Evolutionary conservation across 2,113 vertebrate species (phyloP).

Genomic region (Vireo altiloquus): DNA sequence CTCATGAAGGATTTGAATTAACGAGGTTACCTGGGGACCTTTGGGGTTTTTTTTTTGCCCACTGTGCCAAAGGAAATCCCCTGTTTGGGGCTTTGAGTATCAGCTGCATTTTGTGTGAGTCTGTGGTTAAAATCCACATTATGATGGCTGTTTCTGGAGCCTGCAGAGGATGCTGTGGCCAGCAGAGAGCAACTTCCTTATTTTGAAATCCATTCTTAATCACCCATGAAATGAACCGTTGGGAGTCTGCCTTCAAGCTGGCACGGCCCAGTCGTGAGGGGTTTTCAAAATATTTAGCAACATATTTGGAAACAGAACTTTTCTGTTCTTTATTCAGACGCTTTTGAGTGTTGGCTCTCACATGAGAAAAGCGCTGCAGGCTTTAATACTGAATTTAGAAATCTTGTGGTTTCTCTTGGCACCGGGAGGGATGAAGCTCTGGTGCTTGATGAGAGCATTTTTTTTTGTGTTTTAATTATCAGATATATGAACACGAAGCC

Average conservation of each 20-base stretch:
- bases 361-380: neutral
- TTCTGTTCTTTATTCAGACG: neutral
- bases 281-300: constrained; percentile 14
- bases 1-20: neutral
- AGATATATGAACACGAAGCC: neutral
- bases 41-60: neutral
- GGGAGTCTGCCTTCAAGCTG: constrained; percentile 13
- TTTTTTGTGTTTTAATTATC: constrained; percentile 11
- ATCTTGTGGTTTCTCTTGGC: constrained; percentile 25
- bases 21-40: neutral
- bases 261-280: neutral
- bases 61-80: neutral
- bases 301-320: constrained; percentile 25
- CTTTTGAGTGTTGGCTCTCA: neutral
- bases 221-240: constrained; percentile 36
- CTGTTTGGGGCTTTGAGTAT: neutral
- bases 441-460: neutral
- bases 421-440: neutral
- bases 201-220: constrained; percentile 40
- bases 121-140: neutral
- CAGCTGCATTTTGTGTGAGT: neutral
- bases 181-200: neutral
- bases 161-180: constrained; percentile 30
- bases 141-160: constrained; percentile 1
- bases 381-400: constrained; percentile 23